Evolutionary conservation across 2,888 invertebrate species (phyloP).

Genomic region (Brachynemurus nebulosus): DNA sequence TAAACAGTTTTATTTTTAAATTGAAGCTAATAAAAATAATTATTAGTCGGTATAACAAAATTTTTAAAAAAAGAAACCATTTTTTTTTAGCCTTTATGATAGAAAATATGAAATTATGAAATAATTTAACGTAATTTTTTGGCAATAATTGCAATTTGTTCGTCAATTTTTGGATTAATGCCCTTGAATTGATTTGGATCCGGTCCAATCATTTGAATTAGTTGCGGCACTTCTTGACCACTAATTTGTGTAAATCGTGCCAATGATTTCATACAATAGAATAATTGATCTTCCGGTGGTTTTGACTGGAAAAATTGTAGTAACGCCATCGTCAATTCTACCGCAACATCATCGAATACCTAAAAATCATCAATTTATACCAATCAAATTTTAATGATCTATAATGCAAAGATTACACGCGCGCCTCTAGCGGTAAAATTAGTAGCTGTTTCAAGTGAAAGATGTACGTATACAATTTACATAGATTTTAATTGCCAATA

Average conservation of each 20-base stretch:
- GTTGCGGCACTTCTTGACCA: slow-evolving; percentile 69
- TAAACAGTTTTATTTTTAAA: too few species aligned
- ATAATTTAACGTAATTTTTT: slow-evolving; percentile 40
- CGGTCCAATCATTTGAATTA: slow-evolving; percentile 84
- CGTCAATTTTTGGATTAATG: slow-evolving; percentile 64
- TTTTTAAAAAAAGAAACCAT: too few species aligned
- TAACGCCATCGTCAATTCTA: slow-evolving; percentile 81
- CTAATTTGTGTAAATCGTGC: slow-evolving; percentile 60
- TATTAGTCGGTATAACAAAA: too few species aligned
- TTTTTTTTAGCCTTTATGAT: too few species aligned
- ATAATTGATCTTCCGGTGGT: slow-evolving; percentile 67
- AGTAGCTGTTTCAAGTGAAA: too few species aligned
- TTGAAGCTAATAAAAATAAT: too few species aligned
- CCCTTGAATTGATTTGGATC: slow-evolving; percentile 72
- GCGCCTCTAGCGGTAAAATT: too few species aligned
- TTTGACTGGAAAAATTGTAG: slow-evolving; percentile 75
- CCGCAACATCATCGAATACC: slow-evolving; percentile 90
- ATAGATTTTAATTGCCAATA: too few species aligned
- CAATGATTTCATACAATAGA: slow-evolving; percentile 64
- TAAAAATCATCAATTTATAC: slow-evolving; percentile 35
- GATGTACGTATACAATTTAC: too few species aligned
- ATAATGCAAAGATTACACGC: too few species aligned
- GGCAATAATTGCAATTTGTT: slow-evolving; percentile 61
- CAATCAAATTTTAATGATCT: too few species aligned
- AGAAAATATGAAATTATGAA: too few species aligned